These are phyloP conservation scores for Saiga tatarica DNA, from an alignment of 2,113 vertebrate genomes.

Conservation along the genomic window DNA sequence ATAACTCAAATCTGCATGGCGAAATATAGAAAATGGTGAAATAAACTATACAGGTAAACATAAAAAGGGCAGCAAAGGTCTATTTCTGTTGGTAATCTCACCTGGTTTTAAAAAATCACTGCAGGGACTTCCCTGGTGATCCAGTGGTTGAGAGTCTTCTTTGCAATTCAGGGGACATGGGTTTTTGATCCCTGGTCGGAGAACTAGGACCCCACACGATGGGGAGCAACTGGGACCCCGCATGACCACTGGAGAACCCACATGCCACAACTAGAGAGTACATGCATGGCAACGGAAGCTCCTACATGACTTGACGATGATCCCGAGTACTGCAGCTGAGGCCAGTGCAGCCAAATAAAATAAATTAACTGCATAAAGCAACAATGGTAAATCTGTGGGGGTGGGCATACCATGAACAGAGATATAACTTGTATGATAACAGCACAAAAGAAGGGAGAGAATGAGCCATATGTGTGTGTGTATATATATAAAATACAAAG, in stretches of 20 bases:
- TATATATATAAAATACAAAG: not conserved
- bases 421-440: not conserved
- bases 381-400: not conserved
- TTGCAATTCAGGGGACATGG: not conserved
- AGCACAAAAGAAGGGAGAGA: not conserved
- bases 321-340: rapidly evolving
- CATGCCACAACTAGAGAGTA: not conserved
- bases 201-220: not conserved
- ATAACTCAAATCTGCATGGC: not conserved
- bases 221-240: rapidly evolving
- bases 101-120: not conserved
- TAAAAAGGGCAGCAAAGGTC: not conserved
- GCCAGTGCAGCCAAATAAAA: not conserved
- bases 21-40: not conserved
- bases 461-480: not conserved
- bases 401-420: not conserved
- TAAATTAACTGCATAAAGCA: not conserved
- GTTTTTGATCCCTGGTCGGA: not conserved
- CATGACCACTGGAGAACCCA: not conserved
- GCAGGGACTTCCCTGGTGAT: not conserved
- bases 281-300: not conserved
- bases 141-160: not conserved
- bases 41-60: not conserved
- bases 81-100: not conserved
- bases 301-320: rapidly evolving